Evolutionary conservation across 2,888 invertebrate genomes (phyloP).

Genomic region (Agrotis clavis): DNA sequence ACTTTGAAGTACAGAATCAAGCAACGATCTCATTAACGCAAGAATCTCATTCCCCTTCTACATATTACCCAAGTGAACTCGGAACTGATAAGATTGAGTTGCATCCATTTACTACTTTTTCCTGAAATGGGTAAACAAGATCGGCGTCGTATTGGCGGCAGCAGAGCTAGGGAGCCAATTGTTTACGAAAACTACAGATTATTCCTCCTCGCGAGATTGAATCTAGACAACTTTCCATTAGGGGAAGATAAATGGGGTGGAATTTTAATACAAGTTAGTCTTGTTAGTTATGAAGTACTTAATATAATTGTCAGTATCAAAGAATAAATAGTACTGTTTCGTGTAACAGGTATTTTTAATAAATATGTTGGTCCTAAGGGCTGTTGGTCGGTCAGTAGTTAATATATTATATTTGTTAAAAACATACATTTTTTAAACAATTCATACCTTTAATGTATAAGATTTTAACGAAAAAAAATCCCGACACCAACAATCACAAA

Average conservation of each 20-base stretch:
- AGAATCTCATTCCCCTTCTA: background rate
- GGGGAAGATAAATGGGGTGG: constrained; percentile 30
- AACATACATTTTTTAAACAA: too few relatives aligned
- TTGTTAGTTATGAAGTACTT: background rate
- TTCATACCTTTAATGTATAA: too few relatives aligned
- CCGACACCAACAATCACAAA: too few relatives aligned
- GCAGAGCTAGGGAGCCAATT: constrained; percentile 28
- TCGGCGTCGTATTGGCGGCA: constrained; percentile 60
- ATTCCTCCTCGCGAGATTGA: constrained; percentile 51
- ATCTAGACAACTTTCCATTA: constrained; percentile 52
- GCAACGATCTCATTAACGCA: too few relatives aligned
- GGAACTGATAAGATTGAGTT: constrained; percentile 8
- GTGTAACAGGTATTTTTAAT: background rate
- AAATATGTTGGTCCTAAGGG: too few relatives aligned
- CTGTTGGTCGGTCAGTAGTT: too few relatives aligned
- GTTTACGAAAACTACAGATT: constrained; percentile 61
- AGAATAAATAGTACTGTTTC: background rate
- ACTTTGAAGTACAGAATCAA: too few relatives aligned
- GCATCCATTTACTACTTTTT: constrained; percentile 13
- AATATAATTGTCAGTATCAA: background rate
- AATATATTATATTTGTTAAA: too few relatives aligned
- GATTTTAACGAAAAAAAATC: too few relatives aligned
- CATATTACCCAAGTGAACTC: background rate
- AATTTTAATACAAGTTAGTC: background rate
- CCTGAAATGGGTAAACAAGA: constrained; percentile 25